Percentiles rank a stretch among this genome's conserved stretches.
Conservation (phyloP, 2,797 vertebrate species). For the Leptoclinus maculatus region DNA sequence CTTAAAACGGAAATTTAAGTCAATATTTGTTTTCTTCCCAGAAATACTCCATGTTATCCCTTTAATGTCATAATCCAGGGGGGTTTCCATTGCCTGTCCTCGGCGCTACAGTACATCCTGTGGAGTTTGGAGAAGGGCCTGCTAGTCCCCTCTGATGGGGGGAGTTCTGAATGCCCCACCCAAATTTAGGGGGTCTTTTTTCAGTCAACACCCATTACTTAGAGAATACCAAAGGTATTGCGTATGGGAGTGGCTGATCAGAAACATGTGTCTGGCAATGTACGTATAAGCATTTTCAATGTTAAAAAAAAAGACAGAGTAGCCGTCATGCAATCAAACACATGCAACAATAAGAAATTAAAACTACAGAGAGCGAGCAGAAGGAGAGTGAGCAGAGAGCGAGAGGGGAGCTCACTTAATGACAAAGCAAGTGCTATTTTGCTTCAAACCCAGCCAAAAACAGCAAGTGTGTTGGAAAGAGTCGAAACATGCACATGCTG, state of each 20-base stretch:
- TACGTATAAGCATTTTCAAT: slow-evolving; percentile 43
- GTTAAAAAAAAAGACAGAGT: slow-evolving; percentile 7
- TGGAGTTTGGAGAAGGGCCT: slow-evolving; percentile 53
- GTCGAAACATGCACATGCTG: slow-evolving; percentile 25
- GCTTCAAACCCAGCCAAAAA: slow-evolving; percentile 59
- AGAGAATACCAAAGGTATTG: slow-evolving; percentile 71
- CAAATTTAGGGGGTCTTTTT: slow-evolving; percentile 74
- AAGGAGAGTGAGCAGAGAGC: not conserved
- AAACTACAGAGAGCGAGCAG: not conserved
- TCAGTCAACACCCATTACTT: slow-evolving; percentile 65
- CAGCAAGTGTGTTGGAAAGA: slow-evolving; percentile 63
- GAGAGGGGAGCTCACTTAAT: slow-evolving; percentile 5
- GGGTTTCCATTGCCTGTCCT: slow-evolving; percentile 43
- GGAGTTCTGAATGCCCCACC: slow-evolving; percentile 62
- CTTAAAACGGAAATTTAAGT: slow-evolving; percentile 64
- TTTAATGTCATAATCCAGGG: slow-evolving; percentile 66
- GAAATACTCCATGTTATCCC: slow-evolving; percentile 52
- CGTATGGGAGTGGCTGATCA: slow-evolving; percentile 66
- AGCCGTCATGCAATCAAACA: not conserved
- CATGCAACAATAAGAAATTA: slow-evolving; percentile 8
- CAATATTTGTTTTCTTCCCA: slow-evolving; percentile 65
- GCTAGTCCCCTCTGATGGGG: slow-evolving; percentile 35
- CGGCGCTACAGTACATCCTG: slow-evolving; percentile 46
- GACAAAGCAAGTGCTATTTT: slow-evolving; percentile 48
- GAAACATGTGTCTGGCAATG: slow-evolving; percentile 65